These are phyloP conservation scores for Tricholaema leucomelas DNA, from an alignment of 2,113 vertebrate species.

Conservation along the genomic window DNA sequence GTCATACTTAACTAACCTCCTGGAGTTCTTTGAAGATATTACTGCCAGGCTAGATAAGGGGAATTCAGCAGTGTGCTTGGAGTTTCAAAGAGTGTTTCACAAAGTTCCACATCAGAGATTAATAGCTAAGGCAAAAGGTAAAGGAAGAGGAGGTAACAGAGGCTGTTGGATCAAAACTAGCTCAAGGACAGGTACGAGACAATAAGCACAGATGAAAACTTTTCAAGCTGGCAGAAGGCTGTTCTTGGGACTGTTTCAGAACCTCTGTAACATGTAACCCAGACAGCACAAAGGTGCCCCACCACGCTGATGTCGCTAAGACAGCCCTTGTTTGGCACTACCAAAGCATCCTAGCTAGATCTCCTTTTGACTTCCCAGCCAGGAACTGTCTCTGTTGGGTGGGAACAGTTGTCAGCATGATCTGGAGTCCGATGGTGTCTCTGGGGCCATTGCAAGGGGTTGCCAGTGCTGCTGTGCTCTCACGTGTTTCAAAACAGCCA, in stretches of 20 bases:
- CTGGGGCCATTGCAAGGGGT: neutral
- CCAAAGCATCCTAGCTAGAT: neutral
- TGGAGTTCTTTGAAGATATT: constrained; percentile 74
- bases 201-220: constrained; percentile 62
- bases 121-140: constrained; percentile 67
- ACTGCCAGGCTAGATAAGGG: constrained; percentile 70
- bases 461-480: neutral
- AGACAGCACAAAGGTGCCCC: constrained; percentile 23
- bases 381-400: neutral
- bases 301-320: neutral
- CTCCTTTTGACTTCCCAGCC: neutral
- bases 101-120: constrained; percentile 67
- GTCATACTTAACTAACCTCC: constrained; percentile 74
- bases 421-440: neutral
- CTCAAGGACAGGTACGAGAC: constrained; percentile 54
- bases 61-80: constrained; percentile 56
- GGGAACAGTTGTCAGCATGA: neutral
- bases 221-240: constrained; percentile 55
- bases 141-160: constrained; percentile 67
- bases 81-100: constrained; percentile 71
- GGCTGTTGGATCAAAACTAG: constrained; percentile 54
- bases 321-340: neutral
- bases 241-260: constrained; percentile 40
- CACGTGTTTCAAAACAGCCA: neutral
- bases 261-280: constrained; percentile 9